A percentile compares a stretch with the other conserved stretches of the same genome.
Conservation (phyloP, 2,888 invertebrate genomes). For the Cybosia mesomella region DNA sequence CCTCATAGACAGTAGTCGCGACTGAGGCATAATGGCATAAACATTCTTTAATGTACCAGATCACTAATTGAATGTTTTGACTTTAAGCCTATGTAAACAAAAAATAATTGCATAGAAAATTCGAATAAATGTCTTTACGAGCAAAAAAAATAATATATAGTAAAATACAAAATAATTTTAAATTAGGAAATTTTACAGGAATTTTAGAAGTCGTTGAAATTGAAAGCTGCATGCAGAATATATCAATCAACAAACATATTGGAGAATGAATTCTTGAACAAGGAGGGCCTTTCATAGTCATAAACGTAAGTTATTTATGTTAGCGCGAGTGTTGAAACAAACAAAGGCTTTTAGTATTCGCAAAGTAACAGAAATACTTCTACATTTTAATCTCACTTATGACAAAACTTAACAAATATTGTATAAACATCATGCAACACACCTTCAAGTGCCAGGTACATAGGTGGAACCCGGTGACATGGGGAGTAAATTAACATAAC, state of each 20-base stretch:
- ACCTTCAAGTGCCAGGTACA: conserved; percentile 81
- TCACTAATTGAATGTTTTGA: not conserved
- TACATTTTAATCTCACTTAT: conserved; percentile 10
- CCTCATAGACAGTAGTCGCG: not conserved
- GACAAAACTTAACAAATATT: conserved; percentile 25
- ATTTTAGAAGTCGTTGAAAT: conserved; percentile 21
- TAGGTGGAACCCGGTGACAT: conserved; percentile 83
- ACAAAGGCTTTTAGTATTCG: conserved; percentile 44
- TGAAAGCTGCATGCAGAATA: conserved; percentile 30
- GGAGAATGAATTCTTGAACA: conserved; percentile 55
- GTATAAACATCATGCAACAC: conserved; percentile 64
- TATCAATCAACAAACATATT: conserved; percentile 46
- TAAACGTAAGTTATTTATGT: conserved; percentile 67
- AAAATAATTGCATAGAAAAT: not conserved
- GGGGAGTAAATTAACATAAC: conserved; percentile 81
- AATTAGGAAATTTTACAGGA: conserved; percentile 16
- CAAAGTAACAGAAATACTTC: conserved; percentile 34
- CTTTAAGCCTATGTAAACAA: not conserved
- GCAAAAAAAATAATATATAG: not conserved
- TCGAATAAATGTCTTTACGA: not conserved
- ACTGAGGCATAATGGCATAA: not conserved
- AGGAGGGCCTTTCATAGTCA: conserved; percentile 63
- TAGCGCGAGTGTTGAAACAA: conserved; percentile 51
- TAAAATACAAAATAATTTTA: not conserved
- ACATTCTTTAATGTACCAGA: not conserved